These are phyloP conservation scores for Bubo blakistoni DNA, from an alignment of 2,113 vertebrate species.

Conservation along the genomic window DNA sequence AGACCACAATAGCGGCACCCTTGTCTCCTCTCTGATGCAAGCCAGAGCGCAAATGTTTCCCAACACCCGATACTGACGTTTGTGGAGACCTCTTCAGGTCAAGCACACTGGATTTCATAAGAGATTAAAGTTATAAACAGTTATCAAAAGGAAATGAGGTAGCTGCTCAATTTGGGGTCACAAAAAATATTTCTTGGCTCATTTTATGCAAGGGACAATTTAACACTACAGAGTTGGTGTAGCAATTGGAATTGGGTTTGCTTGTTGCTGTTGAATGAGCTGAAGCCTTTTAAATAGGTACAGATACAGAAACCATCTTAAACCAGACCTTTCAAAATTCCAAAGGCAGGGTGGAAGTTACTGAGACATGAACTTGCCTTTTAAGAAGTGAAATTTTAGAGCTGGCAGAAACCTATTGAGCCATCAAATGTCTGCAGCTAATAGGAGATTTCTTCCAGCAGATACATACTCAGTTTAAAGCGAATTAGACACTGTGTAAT, in stretches of 20 bases:
- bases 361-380: neutral
- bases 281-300: neutral
- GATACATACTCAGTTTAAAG: neutral
- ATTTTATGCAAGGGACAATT: neutral
- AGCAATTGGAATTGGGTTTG: neutral
- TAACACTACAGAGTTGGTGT: neutral
- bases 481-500: neutral
- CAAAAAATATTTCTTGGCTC: neutral
- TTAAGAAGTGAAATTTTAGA: neutral
- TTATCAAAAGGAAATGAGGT: neutral
- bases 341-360: neutral
- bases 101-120: neutral
- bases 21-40: constrained; percentile 6
- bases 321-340: neutral
- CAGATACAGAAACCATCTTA: neutral
- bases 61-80: neutral
- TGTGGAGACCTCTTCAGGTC: neutral
- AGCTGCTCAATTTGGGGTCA: neutral
- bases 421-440: neutral
- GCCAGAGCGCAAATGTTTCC: constrained; percentile 19
- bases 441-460: neutral
- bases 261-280: neutral
- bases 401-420: neutral
- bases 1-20: neutral
- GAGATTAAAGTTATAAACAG: neutral